Percentiles rank a stretch among this genome's conserved stretches.
Conservation (phyloP, 2,797 vertebrate genomes). For the Notolepis coatsorum region DNA sequence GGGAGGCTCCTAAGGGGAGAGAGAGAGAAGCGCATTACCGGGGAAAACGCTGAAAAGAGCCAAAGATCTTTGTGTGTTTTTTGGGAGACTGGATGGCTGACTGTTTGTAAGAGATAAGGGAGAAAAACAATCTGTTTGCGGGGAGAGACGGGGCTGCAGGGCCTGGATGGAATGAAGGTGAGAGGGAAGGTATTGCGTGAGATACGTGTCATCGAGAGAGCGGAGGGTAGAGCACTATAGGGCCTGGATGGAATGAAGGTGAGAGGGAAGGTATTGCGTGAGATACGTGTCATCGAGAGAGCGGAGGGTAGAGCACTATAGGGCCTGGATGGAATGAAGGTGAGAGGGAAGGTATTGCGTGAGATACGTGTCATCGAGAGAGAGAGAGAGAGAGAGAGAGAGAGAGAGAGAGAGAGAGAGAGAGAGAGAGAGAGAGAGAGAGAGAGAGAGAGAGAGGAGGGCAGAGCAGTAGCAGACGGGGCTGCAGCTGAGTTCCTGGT, state of each 20-base stretch:
- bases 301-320: neutral
- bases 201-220: too few species aligned
- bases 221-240: neutral
- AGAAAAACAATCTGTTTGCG: neutral
- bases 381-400: neutral
- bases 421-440: neutral
- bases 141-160: neutral
- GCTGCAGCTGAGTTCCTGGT: slow-evolving; percentile 67
- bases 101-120: neutral
- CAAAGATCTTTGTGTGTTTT: slow-evolving; percentile 12
- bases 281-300: slow-evolving; percentile 8
- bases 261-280: slow-evolving; percentile 5
- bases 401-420: slow-evolving; percentile 18
- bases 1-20: slow-evolving; percentile 36
- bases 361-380: slow-evolving; percentile 8
- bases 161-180: slow-evolving; percentile 23
- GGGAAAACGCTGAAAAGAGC: slow-evolving; percentile 21
- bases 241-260: neutral
- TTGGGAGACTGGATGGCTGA: neutral
- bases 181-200: slow-evolving; percentile 26
- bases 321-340: slow-evolving; percentile 13
- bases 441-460: slow-evolving; percentile 21
- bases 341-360: neutral
- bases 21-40: slow-evolving; percentile 16
- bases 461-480: slow-evolving; percentile 24